phyloP scores from a whole-genome alignment of 2,113 vertebrate species.

The Lycocorax pyrrhopterus region DNA sequence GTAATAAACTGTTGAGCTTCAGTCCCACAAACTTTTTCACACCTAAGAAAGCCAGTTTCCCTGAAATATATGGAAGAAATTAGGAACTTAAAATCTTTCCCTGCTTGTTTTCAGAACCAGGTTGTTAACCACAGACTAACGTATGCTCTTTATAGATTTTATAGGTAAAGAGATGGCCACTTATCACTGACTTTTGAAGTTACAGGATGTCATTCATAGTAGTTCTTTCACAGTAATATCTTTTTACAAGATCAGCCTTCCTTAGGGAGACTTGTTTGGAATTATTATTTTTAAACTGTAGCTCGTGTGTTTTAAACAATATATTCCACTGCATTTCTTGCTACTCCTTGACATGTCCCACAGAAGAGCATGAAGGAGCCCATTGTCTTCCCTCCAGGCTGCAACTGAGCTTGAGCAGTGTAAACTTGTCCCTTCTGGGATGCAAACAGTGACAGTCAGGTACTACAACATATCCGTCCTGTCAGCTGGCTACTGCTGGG shows the following conservation, averaged over 20 bases:
- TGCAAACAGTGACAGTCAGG: rapidly evolving
- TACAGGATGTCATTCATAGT: background rate
- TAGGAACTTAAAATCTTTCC: background rate
- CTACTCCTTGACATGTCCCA: background rate
- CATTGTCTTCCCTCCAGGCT: background rate
- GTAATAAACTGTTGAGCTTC: background rate
- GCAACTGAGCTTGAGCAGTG: background rate
- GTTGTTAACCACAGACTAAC: background rate
- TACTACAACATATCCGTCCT: background rate
- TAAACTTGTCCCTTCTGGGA: background rate
- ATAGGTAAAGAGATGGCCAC: background rate
- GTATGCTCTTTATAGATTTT: background rate
- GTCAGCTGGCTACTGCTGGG: background rate
- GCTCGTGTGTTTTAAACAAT: background rate
- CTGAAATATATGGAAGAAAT: background rate
- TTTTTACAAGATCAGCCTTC: background rate
- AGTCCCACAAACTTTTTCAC: background rate
- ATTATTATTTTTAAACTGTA: background rate
- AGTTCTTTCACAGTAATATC: background rate
- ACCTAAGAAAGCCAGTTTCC: background rate
- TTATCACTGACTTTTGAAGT: background rate
- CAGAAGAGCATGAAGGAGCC: rapidly evolving
- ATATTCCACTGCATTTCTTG: background rate
- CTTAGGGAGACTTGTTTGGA: background rate
- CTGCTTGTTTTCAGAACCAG: background rate